Base-by-base conservation (phyloP, 1,140 invertebrate species). In the Conus betulinus region DNA sequence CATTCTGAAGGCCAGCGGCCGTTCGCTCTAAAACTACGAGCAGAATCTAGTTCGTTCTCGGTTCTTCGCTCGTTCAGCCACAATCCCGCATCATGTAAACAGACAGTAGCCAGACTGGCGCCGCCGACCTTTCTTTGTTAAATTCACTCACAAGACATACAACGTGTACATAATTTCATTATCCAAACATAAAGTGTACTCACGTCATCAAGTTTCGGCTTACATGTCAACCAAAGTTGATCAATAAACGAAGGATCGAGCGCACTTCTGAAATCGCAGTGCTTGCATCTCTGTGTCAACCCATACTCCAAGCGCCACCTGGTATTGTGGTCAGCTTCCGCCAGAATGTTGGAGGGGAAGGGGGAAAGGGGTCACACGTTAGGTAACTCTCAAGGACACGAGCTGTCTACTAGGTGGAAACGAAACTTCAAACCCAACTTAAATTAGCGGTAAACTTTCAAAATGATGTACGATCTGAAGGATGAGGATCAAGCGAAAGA, bases 401-500 rank as follows among this genome's bases (percentile, higher is more conserved):
- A 27, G 11, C 74, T 6, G 67, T 20, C 6, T 71, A 20, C 67
- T 3, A 15, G 8, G 57, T 60, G 1, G 67, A 71, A 71, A 23
- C 67, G 67, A 71, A 71, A 71, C 67, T 20, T 20, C 17, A 71
- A 11, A 11, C 8, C 57, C 8, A 11, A 71, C 11, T 6, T 71
- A n/a, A 23, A 23, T 71, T 71, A 23, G 3, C 51, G 57, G 20
- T 7, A 17, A 63, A 3, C 57, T 63, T 4, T 55, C 25, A 87
- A 87, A 10, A 87, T 87, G 85, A 52, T 57, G 51, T 92, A 91
- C 91, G 96, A 98, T 96, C 96, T 98, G 60, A 98, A 98, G 96
- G 96, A 97, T 86, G 97, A 98, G 95, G 96, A 97, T 81, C 98
- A 99, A 87, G 97, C 98, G 0, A 97, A 98, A 94, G 96, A 98